These are phyloP conservation scores for Phocoena phocoena DNA, from an alignment of 2,113 vertebrate species.

Conservation along the genomic window DNA sequence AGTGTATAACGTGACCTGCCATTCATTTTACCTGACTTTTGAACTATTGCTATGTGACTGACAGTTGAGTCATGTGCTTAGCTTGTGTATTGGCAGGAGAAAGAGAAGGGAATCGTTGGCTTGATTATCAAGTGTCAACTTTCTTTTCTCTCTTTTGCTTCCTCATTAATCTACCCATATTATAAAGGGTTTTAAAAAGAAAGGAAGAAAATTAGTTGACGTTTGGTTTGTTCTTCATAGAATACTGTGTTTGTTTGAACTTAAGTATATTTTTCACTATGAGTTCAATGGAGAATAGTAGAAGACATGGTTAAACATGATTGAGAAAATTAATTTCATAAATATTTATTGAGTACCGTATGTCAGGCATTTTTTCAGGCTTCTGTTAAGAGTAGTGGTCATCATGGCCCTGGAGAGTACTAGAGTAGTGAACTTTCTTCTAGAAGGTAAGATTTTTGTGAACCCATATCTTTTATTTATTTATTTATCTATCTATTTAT, in stretches of 20 bases:
- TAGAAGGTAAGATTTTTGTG: conserved; percentile 28
- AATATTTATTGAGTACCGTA: background rate
- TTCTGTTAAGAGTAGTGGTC: background rate
- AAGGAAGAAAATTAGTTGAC: background rate
- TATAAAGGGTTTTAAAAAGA: conserved; percentile 32
- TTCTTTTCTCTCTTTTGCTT: background rate
- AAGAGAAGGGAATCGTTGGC: background rate
- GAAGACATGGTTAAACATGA: background rate
- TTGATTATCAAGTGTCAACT: background rate
- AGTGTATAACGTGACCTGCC: background rate
- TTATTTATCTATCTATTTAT: too few relatives aligned
- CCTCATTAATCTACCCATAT: background rate
- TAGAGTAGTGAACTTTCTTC: background rate
- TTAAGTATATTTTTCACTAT: background rate
- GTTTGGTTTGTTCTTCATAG: conserved; percentile 22
- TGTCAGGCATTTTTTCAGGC: background rate
- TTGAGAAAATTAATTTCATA: background rate
- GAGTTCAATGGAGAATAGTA: conserved; percentile 20
- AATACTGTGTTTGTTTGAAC: background rate
- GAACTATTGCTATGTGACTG: background rate
- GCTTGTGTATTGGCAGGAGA: background rate
- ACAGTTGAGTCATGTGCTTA: background rate
- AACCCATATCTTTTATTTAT: background rate
- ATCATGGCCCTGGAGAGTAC: background rate
- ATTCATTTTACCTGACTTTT: background rate